Base-by-base conservation (phyloP, 2,888 invertebrate genomes). In the Drosophila atripex region DNA sequence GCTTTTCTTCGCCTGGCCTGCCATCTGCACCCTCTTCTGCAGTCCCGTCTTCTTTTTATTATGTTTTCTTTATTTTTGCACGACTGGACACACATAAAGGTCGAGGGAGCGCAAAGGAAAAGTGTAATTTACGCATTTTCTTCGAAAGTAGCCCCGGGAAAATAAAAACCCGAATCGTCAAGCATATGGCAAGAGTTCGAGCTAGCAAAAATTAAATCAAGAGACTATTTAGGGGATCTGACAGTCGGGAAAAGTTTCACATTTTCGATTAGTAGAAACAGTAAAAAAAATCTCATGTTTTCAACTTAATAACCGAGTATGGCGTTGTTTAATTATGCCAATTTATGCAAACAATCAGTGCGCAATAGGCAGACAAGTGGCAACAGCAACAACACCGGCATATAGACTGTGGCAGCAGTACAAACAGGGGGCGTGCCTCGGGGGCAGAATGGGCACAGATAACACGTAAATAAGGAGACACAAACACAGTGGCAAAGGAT, bases 321-420 rank as follows among this genome's bases (percentile, higher is more conserved):
- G 73, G 75, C 75, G 70, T 70, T 71, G 88, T 75, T 82, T 86
- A 82, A 82, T 87, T 82, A 87, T 87, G 86, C 71, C 86, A 82
- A 82, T 87, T 87, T 82, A 82, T 82, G 80, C 86, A 77, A 87
- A 87, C 88, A 82, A 82, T 82, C 88, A 77, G 86, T 71, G 70
- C 69, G 77, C 79, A 80, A 80, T 80, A 78, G 80, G 80, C 87
- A 75, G 83, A 86, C 80, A 87, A 87, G 86, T 77, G 86, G 46
- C 88, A 82, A 73, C 30, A 65, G 63, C 45, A 56, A 25, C 38
- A 54, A n/a, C 41, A 47, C 25, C 41, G 50, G n/a, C n/a, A 39
- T 45, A 50, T 41, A 30, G 50, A n/a, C 59, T 39, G 58, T 70
- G 71, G 59, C 53, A 61, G 38, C 52, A 55, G 25, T 49, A 43